phyloP scores from a whole-genome alignment of 2,888 invertebrate species.

The Acanthacorydalis orientalis region DNA sequence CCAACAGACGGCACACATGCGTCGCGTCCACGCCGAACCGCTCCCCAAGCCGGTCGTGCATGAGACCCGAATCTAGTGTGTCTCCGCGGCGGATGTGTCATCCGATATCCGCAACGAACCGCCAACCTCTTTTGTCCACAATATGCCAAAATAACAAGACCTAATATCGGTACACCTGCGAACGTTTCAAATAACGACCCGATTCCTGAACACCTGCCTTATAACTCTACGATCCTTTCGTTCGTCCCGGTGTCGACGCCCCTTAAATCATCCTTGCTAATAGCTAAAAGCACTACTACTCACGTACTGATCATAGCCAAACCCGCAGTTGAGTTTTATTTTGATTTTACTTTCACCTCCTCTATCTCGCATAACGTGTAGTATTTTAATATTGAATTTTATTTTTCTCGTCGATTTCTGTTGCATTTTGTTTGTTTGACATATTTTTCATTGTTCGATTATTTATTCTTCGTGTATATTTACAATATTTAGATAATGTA shows the following conservation, averaged over 20 bases:
- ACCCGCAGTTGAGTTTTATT: slow-evolving; percentile 6
- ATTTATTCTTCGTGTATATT: background rate
- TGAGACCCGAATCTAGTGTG: slow-evolving; percentile 49
- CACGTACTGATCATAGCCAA: slow-evolving; percentile 5
- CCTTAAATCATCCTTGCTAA: slow-evolving; percentile 9
- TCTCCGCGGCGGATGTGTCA: slow-evolving; percentile 6
- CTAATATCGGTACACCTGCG: slow-evolving; percentile 13
- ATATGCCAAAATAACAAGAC: slow-evolving; percentile 20
- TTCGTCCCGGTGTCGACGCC: slow-evolving; percentile 9
- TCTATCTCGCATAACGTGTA: background rate
- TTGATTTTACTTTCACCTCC: slow-evolving; percentile 4
- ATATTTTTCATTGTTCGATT: background rate
- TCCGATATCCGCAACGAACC: slow-evolving; percentile 2
- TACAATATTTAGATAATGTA: background rate
- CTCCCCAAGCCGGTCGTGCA: slow-evolving; percentile 40
- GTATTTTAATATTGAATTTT: background rate
- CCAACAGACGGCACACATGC: slow-evolving; percentile 38
- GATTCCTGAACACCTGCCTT: background rate
- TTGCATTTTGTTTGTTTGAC: background rate
- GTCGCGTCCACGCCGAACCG: slow-evolving; percentile 33
- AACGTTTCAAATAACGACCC: background rate
- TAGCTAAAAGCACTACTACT: slow-evolving; percentile 4
- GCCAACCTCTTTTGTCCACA: slow-evolving; percentile 8
- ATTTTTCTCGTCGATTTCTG: background rate
- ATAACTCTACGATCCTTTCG: slow-evolving; percentile 5